These are phyloP conservation scores for Tenebrosternarchus preto DNA, from an alignment of 2,113 vertebrate genomes.

Conservation along the genomic window DNA sequence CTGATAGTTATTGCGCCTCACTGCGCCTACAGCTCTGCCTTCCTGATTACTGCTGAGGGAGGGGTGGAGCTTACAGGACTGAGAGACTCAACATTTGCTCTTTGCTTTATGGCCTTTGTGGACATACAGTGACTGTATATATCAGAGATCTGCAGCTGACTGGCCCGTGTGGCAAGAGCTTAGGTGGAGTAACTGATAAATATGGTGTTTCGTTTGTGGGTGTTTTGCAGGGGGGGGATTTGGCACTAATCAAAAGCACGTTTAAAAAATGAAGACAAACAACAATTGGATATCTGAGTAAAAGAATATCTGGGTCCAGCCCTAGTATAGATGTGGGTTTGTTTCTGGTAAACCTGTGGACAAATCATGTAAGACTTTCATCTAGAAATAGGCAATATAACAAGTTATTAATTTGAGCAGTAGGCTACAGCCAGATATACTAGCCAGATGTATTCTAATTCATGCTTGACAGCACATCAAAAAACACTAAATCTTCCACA, in stretches of 20 bases:
- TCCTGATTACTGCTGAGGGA: not conserved
- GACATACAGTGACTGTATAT: not conserved
- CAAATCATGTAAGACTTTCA: not conserved
- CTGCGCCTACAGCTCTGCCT: constrained; percentile 60
- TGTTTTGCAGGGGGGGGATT: not conserved
- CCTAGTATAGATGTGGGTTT: not conserved
- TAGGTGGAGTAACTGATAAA: too few species aligned
- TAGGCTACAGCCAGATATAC: not conserved
- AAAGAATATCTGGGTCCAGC: too few species aligned
- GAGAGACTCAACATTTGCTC: not conserved
- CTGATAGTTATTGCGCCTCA: constrained; percentile 37
- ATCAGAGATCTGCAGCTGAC: not conserved
- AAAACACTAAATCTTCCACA: not conserved
- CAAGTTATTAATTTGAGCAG: not conserved
- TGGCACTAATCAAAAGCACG: too few species aligned
- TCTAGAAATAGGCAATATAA: not conserved
- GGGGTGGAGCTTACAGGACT: not conserved
- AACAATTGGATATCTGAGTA: too few species aligned
- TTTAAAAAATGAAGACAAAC: too few species aligned
- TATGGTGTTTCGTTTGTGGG: not conserved
- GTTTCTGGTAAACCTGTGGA: constrained; percentile 10
- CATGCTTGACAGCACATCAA: not conserved
- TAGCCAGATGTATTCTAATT: constrained; percentile 5
- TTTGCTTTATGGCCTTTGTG: not conserved
- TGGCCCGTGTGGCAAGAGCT: too few species aligned